Evolutionary conservation across 2,113 vertebrate species (phyloP), one percentile per base, ranked within the genome.

Genomic region (Muntiacus reevesi): DNA sequence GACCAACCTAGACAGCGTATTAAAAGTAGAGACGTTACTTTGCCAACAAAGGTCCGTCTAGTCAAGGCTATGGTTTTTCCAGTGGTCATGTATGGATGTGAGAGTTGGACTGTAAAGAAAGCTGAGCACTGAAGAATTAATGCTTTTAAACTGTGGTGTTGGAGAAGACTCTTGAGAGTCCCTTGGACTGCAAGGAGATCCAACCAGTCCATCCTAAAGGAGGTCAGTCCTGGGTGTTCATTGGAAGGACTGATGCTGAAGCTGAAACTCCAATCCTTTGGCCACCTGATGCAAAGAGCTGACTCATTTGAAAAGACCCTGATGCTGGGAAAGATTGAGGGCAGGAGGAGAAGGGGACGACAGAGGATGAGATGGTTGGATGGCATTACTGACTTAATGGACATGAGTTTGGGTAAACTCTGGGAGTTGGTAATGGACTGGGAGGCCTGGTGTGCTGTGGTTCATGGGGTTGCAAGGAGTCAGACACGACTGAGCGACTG

Each of bases 401-500:
- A 74, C 19, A 40, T 74, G 36, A 74, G 67, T 74, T 74, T 74
- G 67, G 67, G 10, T 74, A 6, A 23, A 74, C 19, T 74, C 36
- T 6, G 21, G 19, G 36, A 74, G 2, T 40, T 71, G 10, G 67
- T 74, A 11, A 40, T 40, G 67, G 10, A 40, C 36, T 23, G n/a
- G 10, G 19, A 40, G 19, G 9, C n/a, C 21, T 74, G 67, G 1
- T 0, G 0, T 74, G 67, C 36, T 13, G 0, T 36, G 23, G 21
- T 74, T 36, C 21, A 3, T 13, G 67, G 67, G 5, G 36, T 40
- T 0, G 2, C 36, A 74, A 40, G 36, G 67, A 74, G 67, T 74
- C 1, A 0, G 67, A 74, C 19, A 74, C 0, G 1, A 74, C 0
- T 74, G 36, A 74, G 67, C 0, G 1, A 40, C n/a, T 71, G 67